These are phyloP conservation scores for Smittia sp. DNA, from an alignment of 2,888 invertebrate genomes.

Conservation along the genomic window DNA sequence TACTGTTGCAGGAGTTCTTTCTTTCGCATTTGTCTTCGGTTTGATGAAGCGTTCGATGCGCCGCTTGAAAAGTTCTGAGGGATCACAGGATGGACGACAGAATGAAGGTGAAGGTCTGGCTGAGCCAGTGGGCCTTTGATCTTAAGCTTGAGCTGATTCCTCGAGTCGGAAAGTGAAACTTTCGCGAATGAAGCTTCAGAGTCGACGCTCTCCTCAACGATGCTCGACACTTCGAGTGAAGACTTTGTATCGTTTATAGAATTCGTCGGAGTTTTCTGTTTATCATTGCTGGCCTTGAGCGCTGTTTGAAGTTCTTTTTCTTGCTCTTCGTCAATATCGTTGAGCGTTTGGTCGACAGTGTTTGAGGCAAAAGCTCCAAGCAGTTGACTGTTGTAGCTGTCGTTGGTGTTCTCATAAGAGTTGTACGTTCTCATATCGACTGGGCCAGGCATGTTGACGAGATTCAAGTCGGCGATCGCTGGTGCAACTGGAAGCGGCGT, in stretches of 20 bases:
- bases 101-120: slow-evolving; percentile 57
- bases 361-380: slow-evolving; percentile 66
- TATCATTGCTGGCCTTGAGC: slow-evolving; percentile 60
- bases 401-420: slow-evolving; percentile 57
- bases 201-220: slow-evolving; percentile 51
- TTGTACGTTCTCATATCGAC: slow-evolving; percentile 88
- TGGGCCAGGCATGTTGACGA: slow-evolving; percentile 73
- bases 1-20: slow-evolving; percentile 82
- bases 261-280: slow-evolving; percentile 47
- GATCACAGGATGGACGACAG: slow-evolving; percentile 56
- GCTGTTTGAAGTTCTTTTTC: slow-evolving; percentile 73
- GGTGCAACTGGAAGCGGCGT: slow-evolving; percentile 43
- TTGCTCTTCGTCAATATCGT: slow-evolving; percentile 73
- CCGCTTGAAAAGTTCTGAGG: slow-evolving; percentile 49
- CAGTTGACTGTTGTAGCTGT: slow-evolving; percentile 63
- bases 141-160: slow-evolving; percentile 85
- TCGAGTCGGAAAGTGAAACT: slow-evolving; percentile 73
- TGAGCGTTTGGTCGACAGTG: slow-evolving; percentile 65
- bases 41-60: slow-evolving; percentile 65
- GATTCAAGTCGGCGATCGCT: slow-evolving; percentile 60
- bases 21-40: slow-evolving; percentile 81
- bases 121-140: slow-evolving; percentile 86
- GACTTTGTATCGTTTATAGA: slow-evolving; percentile 45
- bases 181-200: slow-evolving; percentile 60
- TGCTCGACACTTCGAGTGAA: slow-evolving; percentile 43